phyloP scores from a whole-genome alignment of 2,888 invertebrate species.

The Drosophila picticornis region DNA sequence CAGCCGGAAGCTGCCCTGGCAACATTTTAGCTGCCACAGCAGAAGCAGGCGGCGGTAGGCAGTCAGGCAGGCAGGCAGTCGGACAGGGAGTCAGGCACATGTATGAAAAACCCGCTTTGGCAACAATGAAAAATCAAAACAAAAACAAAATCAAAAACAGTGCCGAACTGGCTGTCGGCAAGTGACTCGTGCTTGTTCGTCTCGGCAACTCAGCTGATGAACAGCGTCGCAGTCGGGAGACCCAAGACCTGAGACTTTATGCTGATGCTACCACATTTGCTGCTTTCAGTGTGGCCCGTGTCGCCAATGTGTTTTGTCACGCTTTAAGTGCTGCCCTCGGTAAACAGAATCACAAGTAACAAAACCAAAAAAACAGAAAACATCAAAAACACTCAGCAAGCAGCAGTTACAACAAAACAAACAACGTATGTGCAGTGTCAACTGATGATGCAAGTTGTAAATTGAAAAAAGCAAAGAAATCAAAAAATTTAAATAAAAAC shows the following conservation, averaged over 20 bases:
- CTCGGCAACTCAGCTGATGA: slow-evolving; percentile 63
- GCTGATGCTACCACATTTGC: slow-evolving; percentile 81
- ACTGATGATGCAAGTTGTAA: slow-evolving; percentile 42
- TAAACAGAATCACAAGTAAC: slow-evolving; percentile 24
- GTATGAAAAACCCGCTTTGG: slow-evolving; percentile 57
- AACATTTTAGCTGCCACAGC: slow-evolving; percentile 50
- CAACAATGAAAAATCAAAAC: slow-evolving; percentile 66
- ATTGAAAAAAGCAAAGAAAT: slow-evolving; percentile 21
- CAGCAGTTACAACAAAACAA: slow-evolving; percentile 26
- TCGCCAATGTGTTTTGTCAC: slow-evolving; percentile 85
- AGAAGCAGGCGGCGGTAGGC: slow-evolving; percentile 9
- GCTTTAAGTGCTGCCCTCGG: slow-evolving; percentile 76
- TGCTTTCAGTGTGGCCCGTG: slow-evolving; percentile 85
- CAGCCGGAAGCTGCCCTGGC: slow-evolving; percentile 73
- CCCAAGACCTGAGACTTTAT: slow-evolving; percentile 75
- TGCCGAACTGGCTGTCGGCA: slow-evolving; percentile 42
- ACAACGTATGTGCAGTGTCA: slow-evolving; percentile 69
- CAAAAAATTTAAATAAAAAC: not conserved
- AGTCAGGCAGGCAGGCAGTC: slow-evolving; percentile 14
- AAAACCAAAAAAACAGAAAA: slow-evolving; percentile 15
- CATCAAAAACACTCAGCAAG: slow-evolving; percentile 16
- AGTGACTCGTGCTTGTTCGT: slow-evolving; percentile 51
- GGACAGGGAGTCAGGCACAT: slow-evolving; percentile 23
- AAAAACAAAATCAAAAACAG: slow-evolving; percentile 38
- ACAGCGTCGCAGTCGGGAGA: slow-evolving; percentile 52